phyloP scores from a whole-genome alignment of 2,113 vertebrate genomes.

The Eubucco bourcierii region DNA sequence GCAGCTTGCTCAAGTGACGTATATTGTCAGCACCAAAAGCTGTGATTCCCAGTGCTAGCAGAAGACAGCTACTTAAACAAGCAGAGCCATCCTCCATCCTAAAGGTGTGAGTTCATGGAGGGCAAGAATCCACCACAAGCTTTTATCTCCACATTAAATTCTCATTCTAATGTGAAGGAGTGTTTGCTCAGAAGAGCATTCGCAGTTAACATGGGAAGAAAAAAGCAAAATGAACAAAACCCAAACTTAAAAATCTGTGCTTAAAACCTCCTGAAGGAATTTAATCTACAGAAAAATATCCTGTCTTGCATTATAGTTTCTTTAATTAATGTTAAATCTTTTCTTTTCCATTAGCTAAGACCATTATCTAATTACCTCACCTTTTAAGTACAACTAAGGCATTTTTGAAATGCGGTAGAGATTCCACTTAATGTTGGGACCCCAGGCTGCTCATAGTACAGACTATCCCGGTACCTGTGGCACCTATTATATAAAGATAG shows the following conservation, averaged over 20 bases:
- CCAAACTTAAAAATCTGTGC: background rate
- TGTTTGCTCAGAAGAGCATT: background rate
- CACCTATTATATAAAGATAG: background rate
- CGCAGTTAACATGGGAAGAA: background rate
- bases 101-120: background rate
- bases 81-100: background rate
- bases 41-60: background rate
- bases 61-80: background rate
- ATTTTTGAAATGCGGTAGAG: background rate
- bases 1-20: background rate
- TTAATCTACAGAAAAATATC: background rate
- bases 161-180: background rate
- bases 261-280: background rate
- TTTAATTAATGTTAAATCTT: background rate
- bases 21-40: background rate
- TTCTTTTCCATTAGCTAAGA: background rate
- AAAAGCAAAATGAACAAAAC: too few relatives aligned
- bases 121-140: background rate
- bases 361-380: background rate
- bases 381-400: background rate
- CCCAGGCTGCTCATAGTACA: background rate
- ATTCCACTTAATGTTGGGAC: background rate
- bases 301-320: background rate
- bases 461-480: background rate
- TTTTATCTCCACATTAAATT: background rate